Evolutionary conservation across 2,113 vertebrate genomes (phyloP), one percentile per base, ranked within the genome.

Genomic region (Xyliphius kryptos): DNA sequence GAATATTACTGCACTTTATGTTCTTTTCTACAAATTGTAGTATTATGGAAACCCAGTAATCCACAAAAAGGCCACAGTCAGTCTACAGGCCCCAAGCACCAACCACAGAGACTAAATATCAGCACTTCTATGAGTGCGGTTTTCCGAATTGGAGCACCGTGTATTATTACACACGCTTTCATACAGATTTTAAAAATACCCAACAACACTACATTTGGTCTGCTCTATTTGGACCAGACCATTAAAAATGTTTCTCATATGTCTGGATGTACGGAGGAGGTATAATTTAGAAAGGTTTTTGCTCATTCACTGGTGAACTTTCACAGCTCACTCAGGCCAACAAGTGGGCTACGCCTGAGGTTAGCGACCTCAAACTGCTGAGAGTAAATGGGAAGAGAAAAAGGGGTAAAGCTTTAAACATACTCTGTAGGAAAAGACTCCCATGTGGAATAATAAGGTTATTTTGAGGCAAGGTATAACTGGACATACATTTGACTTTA

Each of bases 271-370:
- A 74, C 73, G 68, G 47, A 66, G 76, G 78, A 77, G 78, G 74
- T 85, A 83, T 82, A 85, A 87, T 85, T 79, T 80, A 80, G 73
- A 75, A 71, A 9, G 41, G 68, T 70, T 77, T 72, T 79, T 80
- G 81, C 81, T 85, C 76, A 83, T 83, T 84, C 79, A 72, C 77
- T 81, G 80, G 81, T 83, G 78, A 66, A 63, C 57, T 2, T 69
- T 64, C 70, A 56, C 70, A 69, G 69, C 80, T n/a, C 72, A 61
- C 72, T 68, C 76, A 77, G 81, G 80, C 82, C 80, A 81, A 73
- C 80, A 71, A 77, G 73, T 77, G 82, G 80, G 72, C 77, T 78
- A 47, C 63, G 74, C 74, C 76, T 76, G 57, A 59, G 75, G 69
- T 47, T 56, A 16, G n/a, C 63, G 66, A 66, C 77, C 78, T 48